Conservation (phyloP, 2,113 vertebrate species). For the Rattus rattus region DNA sequence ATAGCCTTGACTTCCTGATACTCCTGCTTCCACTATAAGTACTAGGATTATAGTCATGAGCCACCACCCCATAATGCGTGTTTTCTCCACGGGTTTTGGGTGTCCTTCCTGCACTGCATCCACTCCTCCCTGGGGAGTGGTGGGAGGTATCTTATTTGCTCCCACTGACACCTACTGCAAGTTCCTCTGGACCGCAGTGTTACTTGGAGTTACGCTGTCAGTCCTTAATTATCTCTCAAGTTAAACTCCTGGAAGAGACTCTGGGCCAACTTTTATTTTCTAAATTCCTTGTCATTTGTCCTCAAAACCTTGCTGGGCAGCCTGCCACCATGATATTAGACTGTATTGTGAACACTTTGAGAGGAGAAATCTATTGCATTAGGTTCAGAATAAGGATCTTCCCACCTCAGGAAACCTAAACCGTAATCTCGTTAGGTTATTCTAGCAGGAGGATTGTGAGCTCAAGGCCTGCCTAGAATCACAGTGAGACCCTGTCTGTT, state of each 20-base stretch:
- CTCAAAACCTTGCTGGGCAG: no score
- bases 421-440: neutral
- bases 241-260: neutral
- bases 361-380: no score
- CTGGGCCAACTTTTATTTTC: neutral
- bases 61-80: neutral
- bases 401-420: neutral
- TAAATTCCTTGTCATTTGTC: no score
- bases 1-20: neutral
- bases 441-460: neutral
- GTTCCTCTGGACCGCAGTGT: neutral
- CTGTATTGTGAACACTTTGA: no score
- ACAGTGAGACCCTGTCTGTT: neutral
- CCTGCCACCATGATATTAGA: no score
- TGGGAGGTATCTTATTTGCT: neutral
- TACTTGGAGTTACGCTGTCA: neutral
- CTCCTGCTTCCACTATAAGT: neutral
- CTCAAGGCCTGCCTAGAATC: neutral
- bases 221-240: neutral
- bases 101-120: neutral
- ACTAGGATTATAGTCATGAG: neutral
- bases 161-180: neutral
- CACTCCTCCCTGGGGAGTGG: neutral
- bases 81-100: neutral
- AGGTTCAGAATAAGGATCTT: neutral